Base-by-base conservation (phyloP, 2,888 invertebrate species). In the Xestia c-nigrum region DNA sequence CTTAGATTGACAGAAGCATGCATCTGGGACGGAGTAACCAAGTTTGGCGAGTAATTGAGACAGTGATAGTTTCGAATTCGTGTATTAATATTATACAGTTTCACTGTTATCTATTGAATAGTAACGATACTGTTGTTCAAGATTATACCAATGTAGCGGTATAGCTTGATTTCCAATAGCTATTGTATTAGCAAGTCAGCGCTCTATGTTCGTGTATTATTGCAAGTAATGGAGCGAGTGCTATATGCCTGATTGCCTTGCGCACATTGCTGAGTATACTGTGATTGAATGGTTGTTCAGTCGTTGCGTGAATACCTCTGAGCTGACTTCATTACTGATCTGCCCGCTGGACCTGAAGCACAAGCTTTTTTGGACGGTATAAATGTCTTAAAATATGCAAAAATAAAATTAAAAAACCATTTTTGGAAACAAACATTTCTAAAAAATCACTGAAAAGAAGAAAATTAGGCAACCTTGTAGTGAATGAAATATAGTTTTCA, bases 201-300 rank as follows among this genome's bases (percentile, higher is more conserved):
- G 31, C 50, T 16, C 10, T 31, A 21, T 52, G 50, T 66, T 66
- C 16, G 19, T 50, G 31, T 78, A 40, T 71, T 71, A 78, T 65
- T 65, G 63, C 14, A 46, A 38, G 21, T 63, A 65, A 78, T 71
- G 31, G 50, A 50, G 55, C 70, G 21, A 38, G 24, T 52, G 19
- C 55, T 10, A 31, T 10, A 21, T 63, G 76, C 12, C 24, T 6
- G 43, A 1, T 7, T n/a, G 24, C n/a, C 64, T 40, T 24, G 47
- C 55, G 68, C 43, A 46, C 61, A 47, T 24, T 46, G 19, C 38
- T 59, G 38, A n/a, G 43, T 65, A 43, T 50, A 65, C 71, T 65
- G 50, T 66, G 40, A 46, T 47, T 72, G 40, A 61, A 66, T 72
- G 40, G 46, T 40, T 43, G 59, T 40, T 50, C 68, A 46, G n/a